A percentile compares a stretch with the other conserved stretches of the same genome.
Evolutionary conservation across 2,888 invertebrate species (phyloP).

Genomic region (Smittia aterrima): DNA sequence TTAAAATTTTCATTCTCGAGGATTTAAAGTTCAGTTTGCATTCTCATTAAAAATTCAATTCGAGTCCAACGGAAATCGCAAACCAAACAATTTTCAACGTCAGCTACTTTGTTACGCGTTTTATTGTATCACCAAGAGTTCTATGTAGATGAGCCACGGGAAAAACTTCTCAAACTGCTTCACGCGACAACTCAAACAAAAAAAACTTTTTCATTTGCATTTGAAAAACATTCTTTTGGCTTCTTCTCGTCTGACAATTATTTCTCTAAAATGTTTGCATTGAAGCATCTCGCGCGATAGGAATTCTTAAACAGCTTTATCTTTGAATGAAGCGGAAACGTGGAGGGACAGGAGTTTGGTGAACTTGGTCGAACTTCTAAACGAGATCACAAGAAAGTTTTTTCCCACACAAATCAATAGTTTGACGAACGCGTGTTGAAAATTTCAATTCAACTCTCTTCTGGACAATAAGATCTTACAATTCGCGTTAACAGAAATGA

Average conservation of each 20-base stretch:
- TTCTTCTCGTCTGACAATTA: neutral
- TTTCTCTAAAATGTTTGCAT: constrained; percentile 5
- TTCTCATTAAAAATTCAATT: constrained; percentile 27
- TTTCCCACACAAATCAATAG: neutral
- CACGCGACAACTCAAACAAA: neutral
- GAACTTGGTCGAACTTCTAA: too few relatives aligned
- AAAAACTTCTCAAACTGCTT: constrained; percentile 24
- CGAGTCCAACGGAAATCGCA: constrained; percentile 34
- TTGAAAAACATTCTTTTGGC: constrained; percentile 11
- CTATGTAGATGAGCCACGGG: neutral
- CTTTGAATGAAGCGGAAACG: neutral
- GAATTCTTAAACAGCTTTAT: neutral
- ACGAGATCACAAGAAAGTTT: too few relatives aligned
- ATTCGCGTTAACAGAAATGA: too few relatives aligned
- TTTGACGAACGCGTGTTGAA: neutral
- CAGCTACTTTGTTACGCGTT: constrained; percentile 32
- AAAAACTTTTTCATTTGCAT: constrained; percentile 23
- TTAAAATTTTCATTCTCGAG: too few relatives aligned
- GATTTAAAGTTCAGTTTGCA: too few relatives aligned
- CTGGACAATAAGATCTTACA: too few relatives aligned
- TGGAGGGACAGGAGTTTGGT: neutral
- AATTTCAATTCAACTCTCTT: too few relatives aligned
- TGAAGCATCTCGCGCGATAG: neutral
- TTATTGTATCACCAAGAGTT: neutral
- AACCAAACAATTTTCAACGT: constrained; percentile 32